Evolutionary conservation across 2,797 vertebrate genomes (phyloP).

Genomic region (Muscicapa striata): DNA sequence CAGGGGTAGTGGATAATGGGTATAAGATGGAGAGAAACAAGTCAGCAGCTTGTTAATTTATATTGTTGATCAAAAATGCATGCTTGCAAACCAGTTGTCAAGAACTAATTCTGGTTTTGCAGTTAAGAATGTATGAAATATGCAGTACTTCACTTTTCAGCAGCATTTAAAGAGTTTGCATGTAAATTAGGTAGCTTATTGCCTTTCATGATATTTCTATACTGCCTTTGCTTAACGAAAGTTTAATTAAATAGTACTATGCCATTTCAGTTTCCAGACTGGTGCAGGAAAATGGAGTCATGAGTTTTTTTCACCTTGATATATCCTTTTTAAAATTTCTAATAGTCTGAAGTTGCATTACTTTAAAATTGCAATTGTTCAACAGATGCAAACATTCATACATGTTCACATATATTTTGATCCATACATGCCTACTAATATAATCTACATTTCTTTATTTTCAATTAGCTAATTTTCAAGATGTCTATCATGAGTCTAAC

Average conservation of each 20-base stretch:
- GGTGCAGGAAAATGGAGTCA: neutral
- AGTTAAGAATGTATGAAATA: neutral
- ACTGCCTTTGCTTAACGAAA: constrained; percentile 15
- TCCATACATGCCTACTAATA: neutral
- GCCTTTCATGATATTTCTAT: neutral
- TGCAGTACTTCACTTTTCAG: neutral
- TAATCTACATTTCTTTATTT: neutral
- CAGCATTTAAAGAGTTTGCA: neutral
- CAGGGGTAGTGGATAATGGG: neutral
- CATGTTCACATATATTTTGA: neutral
- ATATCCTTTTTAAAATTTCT: neutral
- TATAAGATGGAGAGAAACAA: neutral
- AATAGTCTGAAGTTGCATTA: neutral
- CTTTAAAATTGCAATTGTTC: neutral
- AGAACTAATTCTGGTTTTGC: neutral
- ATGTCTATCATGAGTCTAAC: neutral
- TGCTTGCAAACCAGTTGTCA: neutral
- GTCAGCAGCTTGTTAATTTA: neutral
- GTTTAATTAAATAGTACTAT: neutral
- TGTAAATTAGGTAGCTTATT: constrained; percentile 19
- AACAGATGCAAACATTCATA: neutral
- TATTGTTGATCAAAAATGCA: constrained; percentile 1
- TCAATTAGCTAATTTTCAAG: neutral
- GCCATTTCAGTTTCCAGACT: neutral
- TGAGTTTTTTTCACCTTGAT: accelerated